These are phyloP conservation scores for Autographa pulchrina DNA, from an alignment of 2,888 invertebrate genomes.

Conservation along the genomic window DNA sequence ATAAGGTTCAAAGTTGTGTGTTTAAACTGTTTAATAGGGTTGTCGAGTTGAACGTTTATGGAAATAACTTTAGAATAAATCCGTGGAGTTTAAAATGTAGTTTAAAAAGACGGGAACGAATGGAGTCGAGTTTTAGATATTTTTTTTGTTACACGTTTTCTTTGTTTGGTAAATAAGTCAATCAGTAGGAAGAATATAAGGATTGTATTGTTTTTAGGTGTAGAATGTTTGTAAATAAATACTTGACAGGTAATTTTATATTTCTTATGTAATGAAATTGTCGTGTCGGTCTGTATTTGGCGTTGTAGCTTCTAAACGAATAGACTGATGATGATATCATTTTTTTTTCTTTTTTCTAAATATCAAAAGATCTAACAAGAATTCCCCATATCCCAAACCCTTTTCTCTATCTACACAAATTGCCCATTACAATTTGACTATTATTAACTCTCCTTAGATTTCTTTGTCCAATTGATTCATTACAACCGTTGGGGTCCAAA, in stretches of 20 bases:
- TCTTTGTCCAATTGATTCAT: conserved; percentile 59
- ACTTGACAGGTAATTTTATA: too few relatives aligned
- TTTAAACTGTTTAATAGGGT: conserved; percentile 28
- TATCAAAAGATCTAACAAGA: neutral
- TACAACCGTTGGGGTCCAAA: conserved; percentile 46
- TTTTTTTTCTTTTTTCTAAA: too few relatives aligned
- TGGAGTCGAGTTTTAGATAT: conserved; percentile 57
- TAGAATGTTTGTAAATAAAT: too few relatives aligned
- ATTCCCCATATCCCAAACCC: neutral
- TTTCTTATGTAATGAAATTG: too few relatives aligned
- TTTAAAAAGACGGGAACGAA: conserved; percentile 63
- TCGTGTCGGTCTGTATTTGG: too few relatives aligned
- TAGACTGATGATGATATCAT: too few relatives aligned
- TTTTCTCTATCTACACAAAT: conserved; percentile 40
- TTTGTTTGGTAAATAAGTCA: conserved; percentile 24
- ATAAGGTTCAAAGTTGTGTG: conserved; percentile 62
- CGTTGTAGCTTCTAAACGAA: too few relatives aligned
- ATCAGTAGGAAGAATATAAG: conserved; percentile 25
- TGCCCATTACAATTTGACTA: conserved; percentile 49
- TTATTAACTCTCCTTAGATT: conserved; percentile 38
- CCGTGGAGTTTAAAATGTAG: conserved; percentile 79
- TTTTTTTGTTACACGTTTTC: conserved; percentile 23
- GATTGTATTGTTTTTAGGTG: conserved; percentile 13
- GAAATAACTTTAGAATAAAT: conserved; percentile 84
- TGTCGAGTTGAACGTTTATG: conserved; percentile 71